Evolutionary conservation across 2,113 vertebrate species (phyloP), one percentile per base, ranked within the genome.

Genomic region (Catharus fuscescens): DNA sequence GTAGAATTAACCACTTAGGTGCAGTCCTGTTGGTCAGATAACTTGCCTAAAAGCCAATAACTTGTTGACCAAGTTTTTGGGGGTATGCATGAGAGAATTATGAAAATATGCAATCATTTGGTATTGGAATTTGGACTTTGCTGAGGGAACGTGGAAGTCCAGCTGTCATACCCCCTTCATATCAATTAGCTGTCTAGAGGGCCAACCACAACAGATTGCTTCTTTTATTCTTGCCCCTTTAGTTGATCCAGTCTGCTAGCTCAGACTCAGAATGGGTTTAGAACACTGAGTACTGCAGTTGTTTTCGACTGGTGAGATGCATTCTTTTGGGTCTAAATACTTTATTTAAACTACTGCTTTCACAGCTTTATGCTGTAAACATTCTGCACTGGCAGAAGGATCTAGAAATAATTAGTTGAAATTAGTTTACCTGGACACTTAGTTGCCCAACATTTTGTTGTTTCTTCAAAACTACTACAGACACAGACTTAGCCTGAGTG

Each of bases 151-250:
- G 44, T 10, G 53, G 38, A 60, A 91, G 20, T 12, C 42, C 42
- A 83, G 6, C 16, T 57, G 42, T 13, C 28, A 45, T 0, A 3
- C 1, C 3, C 16, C 1, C 17, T 69, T 69, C 20, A 10, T 42
- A 45, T 66, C 57, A 80, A 31, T 62, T 65, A 70, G 12, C 42
- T 61, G 26, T 45, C 23, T 48, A 28, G 32, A 81, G 74, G 18
- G 16, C 4, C 60, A 65, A 10, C 31, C 47, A 73, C 28, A 57
- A 32, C n/a, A 72, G 31, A 65, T 50, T 24, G 48, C 4, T 48
- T 20, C 42, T 76, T 31, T 84, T 60, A n/a, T 74, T 64, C 7
- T 79, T 77, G 20, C 10, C 47, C 29, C 42, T 80, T 72, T 79
- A 45, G 36, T 24, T 94, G 48, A 20, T 79, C 69, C 31, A 64